Base-by-base conservation (phyloP, 2,113 vertebrate species). In the Paedocypris sp. region DNA sequence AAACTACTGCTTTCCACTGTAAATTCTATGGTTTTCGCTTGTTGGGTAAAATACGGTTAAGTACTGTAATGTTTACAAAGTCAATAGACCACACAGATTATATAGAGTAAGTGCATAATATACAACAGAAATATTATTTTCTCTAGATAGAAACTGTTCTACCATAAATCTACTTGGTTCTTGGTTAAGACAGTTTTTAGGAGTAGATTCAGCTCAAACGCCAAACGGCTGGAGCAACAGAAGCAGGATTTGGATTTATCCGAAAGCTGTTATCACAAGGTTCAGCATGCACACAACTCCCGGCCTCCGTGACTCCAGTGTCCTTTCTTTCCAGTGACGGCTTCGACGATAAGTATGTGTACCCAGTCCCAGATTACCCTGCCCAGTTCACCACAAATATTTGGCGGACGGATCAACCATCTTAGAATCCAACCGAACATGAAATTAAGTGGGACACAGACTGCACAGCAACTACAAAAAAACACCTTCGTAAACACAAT, bases 381-480 rank as follows among this genome's bases (percentile, higher is more conserved):
- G 60, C 73, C 68, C 56, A 70, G n/a, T 39, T 61, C 69, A 81
- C 75, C 69, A 80, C 78, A 83, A 86, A 86, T 85, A 85, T 84
- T 85, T 85, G 80, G 76, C 77, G 69, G 63, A 51, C 43, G 71
- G 75, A 82, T 81, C 78, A 83, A 77, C 79, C 71, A 73, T 79
- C 78, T 75, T 74, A 73, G 75, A 73, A 81, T 28, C 75, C 85
- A 83, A 62, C 79, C 18, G 79, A 80, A 83, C 82, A 86, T 86
- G 82, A 84, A 84, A 86, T 86, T 82, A 83, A 74, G 45, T 72
- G 65, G 73, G 47, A 45, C 9, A 41, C 56, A 56, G 69, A 71
- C 45, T 61, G 62, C 41, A 28, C 16, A 61, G 50, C 62, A 35
- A 45, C 36, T 22, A n/a, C n/a, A n/a, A n/a, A 38, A 66, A 66